These are phyloP conservation scores for Ammodytes marinus DNA, from an alignment of 2,113 vertebrate genomes.

Conservation along the genomic window DNA sequence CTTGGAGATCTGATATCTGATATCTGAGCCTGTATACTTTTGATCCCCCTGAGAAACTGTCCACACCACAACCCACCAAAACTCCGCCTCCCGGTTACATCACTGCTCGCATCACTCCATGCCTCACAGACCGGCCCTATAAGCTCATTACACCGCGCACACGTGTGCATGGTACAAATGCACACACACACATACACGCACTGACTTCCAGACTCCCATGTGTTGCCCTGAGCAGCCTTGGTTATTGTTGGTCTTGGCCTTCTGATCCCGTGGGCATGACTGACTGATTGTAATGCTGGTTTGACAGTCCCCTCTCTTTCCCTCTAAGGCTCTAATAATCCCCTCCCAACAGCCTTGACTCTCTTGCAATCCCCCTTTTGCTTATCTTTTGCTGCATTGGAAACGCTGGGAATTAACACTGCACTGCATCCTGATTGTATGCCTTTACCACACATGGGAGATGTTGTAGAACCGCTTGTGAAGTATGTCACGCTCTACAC, in stretches of 20 bases:
- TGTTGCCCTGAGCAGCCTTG: conserved; percentile 37
- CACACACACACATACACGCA: background rate
- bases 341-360: conserved; percentile 32
- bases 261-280: conserved; percentile 60
- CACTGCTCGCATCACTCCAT: conserved; percentile 48
- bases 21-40: conserved; percentile 32
- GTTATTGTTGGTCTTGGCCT: conserved; percentile 51
- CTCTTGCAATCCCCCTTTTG: conserved; percentile 48
- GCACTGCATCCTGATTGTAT: background rate
- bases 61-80: conserved; percentile 32
- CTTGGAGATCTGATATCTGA: conserved; percentile 42
- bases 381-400: conserved; percentile 43
- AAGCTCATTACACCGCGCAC: conserved; percentile 47
- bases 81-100: conserved; percentile 62
- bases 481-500: conserved; percentile 9
- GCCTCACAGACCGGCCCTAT: conserved; percentile 33
- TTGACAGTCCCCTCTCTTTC: conserved; percentile 46
- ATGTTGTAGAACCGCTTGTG: background rate
- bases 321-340: conserved; percentile 63
- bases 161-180: background rate
- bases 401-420: conserved; percentile 29
- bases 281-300: conserved; percentile 45
- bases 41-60: conserved; percentile 65
- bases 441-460: conserved; percentile 5
- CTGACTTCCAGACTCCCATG: conserved; percentile 28